Evolutionary conservation across 1,140 invertebrate genomes (phyloP), one percentile per base, ranked within the genome.

Genomic region (Drosophila melanica): DNA sequence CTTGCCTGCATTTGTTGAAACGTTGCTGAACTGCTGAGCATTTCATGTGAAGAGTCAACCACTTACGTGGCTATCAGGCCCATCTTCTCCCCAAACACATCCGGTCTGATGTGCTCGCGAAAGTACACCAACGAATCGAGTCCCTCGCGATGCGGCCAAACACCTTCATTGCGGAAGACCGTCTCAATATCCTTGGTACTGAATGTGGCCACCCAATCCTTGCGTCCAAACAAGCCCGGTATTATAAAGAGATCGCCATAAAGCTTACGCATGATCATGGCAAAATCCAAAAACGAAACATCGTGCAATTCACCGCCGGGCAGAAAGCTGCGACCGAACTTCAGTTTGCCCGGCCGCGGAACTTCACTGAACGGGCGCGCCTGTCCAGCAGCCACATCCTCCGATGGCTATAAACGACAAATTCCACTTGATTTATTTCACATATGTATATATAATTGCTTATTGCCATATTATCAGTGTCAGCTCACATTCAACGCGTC

Each of bases 91-190:
- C 50, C 72, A 55, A 71, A 79, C 4, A 75, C 66, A 47, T 81
- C 79, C 0, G 75, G 75, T 1, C 81, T 12, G 0, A 79, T 39
- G 4, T 86, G 59, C 3, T 72, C 7, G 0, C 84, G 81, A 42
- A 77, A 90, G 16, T 91, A 79, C 7, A 66, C 6, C 8, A 90
- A 14, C 5, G 85, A 80, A 1, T 90, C 79, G 18, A 91, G 16
- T 3, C 69, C 62, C 0, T 74, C 73, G 1, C 90, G 90, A 30
- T 44, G 33, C 9, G 91, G 91, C 91, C 91, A 92, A 9, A 77
- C 27, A 0, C 91, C 91, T n/a, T 90, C 89, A 3, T 77, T 85
- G n/a, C 89, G 89, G 12, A 74, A 90, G 0, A 86, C 78, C 16
- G 45, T 75, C 23, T 90, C 84, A 18, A 90, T 86, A 3, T 90